Evolutionary conservation across 2,797 vertebrate species (phyloP), one percentile per base, ranked within the genome.

Genomic region (Perodicticus potto): DNA sequence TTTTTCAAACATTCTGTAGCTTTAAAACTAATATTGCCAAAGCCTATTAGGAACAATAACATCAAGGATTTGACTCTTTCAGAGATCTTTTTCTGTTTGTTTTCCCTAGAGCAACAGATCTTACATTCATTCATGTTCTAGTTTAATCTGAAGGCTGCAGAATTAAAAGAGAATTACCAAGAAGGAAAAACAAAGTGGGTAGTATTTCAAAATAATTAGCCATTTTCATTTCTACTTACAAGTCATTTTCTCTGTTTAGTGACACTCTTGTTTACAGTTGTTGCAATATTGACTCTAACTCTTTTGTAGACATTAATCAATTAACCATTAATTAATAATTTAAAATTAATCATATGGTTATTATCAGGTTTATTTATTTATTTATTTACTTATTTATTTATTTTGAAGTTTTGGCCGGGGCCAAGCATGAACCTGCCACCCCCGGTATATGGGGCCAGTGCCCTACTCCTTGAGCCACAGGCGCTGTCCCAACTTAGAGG

Each of bases 101-200:
- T 67, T 83, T 49, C 3, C 91, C 87, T 12, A 34, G 3, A 13
- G 17, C 63, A 86, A 16, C 1, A 70, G 74, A 3, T 59, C 40
- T 91, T 14, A 74, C 8, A 59, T 2, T 86, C n/a, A 49, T 22
- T 34, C 65, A 19, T 67, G 65, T 53, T 12, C 4, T 76, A 57
- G 2, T 73, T 89, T 95, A 95, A 96, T 91, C 22, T 37, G 27
- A 95, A 92, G 3, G 2, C 23, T 19, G 20, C 14, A 76, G 40
- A 23, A 22, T 80, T 61, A 87, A 89, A 97, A 96, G 55, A 77
- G n/a, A 72, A 57, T 43, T n/a, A 63, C n/a, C 65, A 29, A 73
- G 37, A 57, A 55, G 10, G 27, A 29, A 81, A 76, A 80, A 49
- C 8, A 19, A 87, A 61, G 4, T 65, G 23, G 53, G 7, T 29